Percentiles rank a stretch among this genome's conserved stretches.
These are phyloP conservation scores for Lordiphosa stackelbergi DNA, from an alignment of 1,140 invertebrate genomes.

Conservation along the genomic window DNA sequence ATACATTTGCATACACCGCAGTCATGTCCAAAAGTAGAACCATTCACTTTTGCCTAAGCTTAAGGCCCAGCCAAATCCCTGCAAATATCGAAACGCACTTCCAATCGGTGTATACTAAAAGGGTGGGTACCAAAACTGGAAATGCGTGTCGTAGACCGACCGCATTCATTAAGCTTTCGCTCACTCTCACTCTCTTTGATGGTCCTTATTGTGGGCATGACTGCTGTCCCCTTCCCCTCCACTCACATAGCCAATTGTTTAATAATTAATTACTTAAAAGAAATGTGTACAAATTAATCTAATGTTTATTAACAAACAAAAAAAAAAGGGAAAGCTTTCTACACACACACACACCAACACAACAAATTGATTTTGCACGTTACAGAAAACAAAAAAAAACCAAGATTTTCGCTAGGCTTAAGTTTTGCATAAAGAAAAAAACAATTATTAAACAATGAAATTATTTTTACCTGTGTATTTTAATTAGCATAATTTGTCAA, in stretches of 20 bases:
- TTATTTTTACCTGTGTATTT: constrained; percentile 74
- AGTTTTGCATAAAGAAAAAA: constrained; percentile 41
- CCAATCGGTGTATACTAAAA: too few relatives aligned
- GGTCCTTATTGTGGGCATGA: too few relatives aligned
- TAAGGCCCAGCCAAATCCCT: too few relatives aligned
- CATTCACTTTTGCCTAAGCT: too few relatives aligned
- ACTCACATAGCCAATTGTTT: constrained; percentile 72
- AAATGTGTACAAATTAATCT: constrained; percentile 70
- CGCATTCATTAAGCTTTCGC: too few relatives aligned
- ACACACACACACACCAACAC: constrained; percentile 41
- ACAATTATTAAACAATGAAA: constrained; percentile 69
- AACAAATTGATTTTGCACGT: constrained; percentile 55
- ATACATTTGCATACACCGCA: constrained; percentile 6
- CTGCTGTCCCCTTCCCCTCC: constrained; percentile 8
- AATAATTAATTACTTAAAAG: constrained; percentile 68
- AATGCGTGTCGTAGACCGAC: too few relatives aligned
- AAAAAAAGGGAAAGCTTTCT: constrained; percentile 57
- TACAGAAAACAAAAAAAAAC: constrained; percentile 12
- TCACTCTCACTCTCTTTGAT: too few relatives aligned
- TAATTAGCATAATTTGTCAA: constrained; percentile 70
- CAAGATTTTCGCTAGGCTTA: constrained; percentile 64
- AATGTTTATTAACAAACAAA: constrained; percentile 43
- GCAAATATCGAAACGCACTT: too few relatives aligned
- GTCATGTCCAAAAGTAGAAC: too few relatives aligned
- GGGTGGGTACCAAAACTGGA: too few relatives aligned